These are phyloP conservation scores for Meloe dianella DNA, from an alignment of 2,888 invertebrate genomes.

Conservation along the genomic window DNA sequence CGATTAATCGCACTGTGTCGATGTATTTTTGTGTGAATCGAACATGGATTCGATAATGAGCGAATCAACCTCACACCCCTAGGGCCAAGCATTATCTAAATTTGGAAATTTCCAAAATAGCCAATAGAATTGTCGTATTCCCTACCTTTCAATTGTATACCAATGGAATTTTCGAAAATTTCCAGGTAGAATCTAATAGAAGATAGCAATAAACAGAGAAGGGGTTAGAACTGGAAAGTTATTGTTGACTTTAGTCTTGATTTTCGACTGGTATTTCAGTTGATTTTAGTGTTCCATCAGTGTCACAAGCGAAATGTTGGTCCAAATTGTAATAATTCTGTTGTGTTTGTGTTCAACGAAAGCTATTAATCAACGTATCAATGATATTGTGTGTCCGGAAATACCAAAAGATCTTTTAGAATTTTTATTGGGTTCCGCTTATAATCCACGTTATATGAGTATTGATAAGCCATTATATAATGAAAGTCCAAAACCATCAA, in stretches of 20 bases:
- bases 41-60: too few species aligned
- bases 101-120: background rate
- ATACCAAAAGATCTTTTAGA: background rate
- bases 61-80: too few species aligned
- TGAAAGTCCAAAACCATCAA: background rate
- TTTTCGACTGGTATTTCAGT: too few species aligned
- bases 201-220: background rate
- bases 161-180: background rate
- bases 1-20: too few species aligned
- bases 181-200: background rate
- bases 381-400: background rate
- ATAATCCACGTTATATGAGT: slow-evolving; percentile 15
- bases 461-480: background rate
- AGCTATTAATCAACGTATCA: background rate
- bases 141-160: background rate
- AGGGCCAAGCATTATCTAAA: too few species aligned
- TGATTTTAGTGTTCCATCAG: too few species aligned
- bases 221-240: background rate
- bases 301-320: background rate
- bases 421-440: slow-evolving; percentile 6
- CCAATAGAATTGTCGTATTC: background rate
- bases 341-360: background rate
- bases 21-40: too few species aligned
- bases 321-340: background rate
- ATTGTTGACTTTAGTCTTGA: too few species aligned